Base-by-base conservation (phyloP, 2,888 invertebrate genomes). In the Agrotis clavis region DNA sequence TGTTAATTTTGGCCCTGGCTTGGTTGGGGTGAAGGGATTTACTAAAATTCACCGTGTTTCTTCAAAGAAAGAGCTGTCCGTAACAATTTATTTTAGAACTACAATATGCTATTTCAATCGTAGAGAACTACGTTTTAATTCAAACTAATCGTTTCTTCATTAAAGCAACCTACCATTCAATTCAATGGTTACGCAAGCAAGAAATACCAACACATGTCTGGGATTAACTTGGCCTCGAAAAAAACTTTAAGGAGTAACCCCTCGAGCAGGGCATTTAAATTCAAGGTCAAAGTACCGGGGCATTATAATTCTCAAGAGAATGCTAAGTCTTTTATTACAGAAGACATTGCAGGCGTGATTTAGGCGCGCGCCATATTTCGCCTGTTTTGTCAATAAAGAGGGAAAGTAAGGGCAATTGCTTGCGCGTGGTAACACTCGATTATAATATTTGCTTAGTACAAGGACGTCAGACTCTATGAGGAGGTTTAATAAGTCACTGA, bases 401-500 rank as follows among this genome's bases (percentile, higher is more conserved):
- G 47, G 60, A 60, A 80, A 79, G 74, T 74, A 66, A 68, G 62
- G 53, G 67, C 54, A 68, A 69, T 74, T 81, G 69, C 61, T 78
- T 68, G 81, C 68, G 74, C 81, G 82, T 82, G 83, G 65, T 67
- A 77, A 67, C 70, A 72, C 72, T 71, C 74, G 66, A 78, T 83
- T 83, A 71, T 78, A 71, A 74, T 76, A 64, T 72, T 74, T 75
- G 51, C 76, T 83, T 61, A 48, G 67, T 77, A 83, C 80, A 77
- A 83, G 83, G 80, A 64, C 71, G 62, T 25, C 61, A 83, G 66
- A 59, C 14, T 73, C 30, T 64, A 53, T 69, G 50, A 79, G 63
- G 35, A 79, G 79, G 41, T 74, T 67, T 65, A 25, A 63, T 78
- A 81, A 74, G 57, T 81, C 30, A 59, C 35, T 51, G 45, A 62